Conservation (phyloP, 2,113 vertebrate genomes). For the Pristiophorus japonicus region DNA sequence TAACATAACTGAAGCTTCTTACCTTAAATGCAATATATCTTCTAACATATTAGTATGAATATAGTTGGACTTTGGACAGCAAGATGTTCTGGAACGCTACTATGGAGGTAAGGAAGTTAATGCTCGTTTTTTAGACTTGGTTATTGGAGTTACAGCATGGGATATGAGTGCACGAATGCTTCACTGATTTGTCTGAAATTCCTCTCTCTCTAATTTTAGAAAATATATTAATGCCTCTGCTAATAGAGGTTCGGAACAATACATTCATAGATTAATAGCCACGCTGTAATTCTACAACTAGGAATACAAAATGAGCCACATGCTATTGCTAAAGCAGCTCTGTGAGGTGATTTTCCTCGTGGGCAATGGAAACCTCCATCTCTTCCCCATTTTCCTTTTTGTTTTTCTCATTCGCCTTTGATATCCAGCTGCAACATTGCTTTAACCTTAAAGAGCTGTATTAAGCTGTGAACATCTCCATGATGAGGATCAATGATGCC, state of each 20-base stretch:
- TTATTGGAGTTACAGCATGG: not conserved
- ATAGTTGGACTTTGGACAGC: not conserved
- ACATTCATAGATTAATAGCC: not conserved
- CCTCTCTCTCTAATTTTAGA: not conserved
- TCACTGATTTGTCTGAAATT: not conserved
- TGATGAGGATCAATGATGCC: not conserved
- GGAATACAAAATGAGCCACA: not conserved
- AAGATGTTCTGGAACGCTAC: not conserved
- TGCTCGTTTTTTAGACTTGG: not conserved
- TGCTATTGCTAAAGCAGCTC: not conserved
- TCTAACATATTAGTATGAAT: not conserved
- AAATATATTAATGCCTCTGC: not conserved
- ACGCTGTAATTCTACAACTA: not conserved
- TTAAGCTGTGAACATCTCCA: not conserved
- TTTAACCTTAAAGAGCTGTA: not conserved
- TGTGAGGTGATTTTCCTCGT: not conserved
- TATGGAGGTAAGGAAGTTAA: not conserved
- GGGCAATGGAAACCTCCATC: not conserved
- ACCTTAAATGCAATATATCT: not conserved
- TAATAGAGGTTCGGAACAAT: not conserved
- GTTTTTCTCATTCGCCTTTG: not conserved
- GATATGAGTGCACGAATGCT: not conserved
- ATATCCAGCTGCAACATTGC: not conserved
- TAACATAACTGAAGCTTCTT: not conserved
- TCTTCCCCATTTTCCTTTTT: not conserved